Evolutionary conservation across 2,888 invertebrate genomes (phyloP), one percentile per base, ranked within the genome.

Genomic region (Seladonia tumulorum): DNA sequence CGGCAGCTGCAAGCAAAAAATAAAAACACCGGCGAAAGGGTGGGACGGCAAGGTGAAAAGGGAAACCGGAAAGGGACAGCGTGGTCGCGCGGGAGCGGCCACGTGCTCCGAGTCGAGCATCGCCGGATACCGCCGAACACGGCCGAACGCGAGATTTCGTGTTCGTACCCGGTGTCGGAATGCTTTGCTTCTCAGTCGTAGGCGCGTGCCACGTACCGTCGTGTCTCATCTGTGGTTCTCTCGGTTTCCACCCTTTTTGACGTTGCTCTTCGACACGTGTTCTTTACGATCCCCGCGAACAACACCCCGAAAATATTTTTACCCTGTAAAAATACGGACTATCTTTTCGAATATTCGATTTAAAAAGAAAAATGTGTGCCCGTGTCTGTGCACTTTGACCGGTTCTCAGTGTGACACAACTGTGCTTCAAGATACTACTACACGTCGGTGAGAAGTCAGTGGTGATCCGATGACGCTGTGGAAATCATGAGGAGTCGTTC

Each of bases 111-210:
- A 60, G 82, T 84, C 93, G 92, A 90, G 39, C 63, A 25, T 5
- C 12, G 70, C 25, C 93, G 93, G 88, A 72, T 25, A 25, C 0
- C 16, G 7, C 77, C 93, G 93, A 92, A 73, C 60, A 8, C 12
- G 12, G 0, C 91, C 93, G 93, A 92, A 57, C 85, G 53, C 68
- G 80, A 85, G 93, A 92, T 92, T 92, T 92, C 90, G 90, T 91
- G 92, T 89, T 75, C 80, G 90, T 86, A 87, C 88, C 85, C 89
- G 87, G 83, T 92, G 91, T 91, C 92, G 94, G 94, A 94, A 94
- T 94, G 93, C 92, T 91, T 90, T 75, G 79, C 83, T 81, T 81
- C 78, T 92, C 93, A 93, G 94, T 93, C 93, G 93, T 91, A 91
- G 93, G 90, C 93, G 94, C 93, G 94, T 93, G 92, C 88, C 93